These are phyloP conservation scores for Corydoras maculifer DNA, from an alignment of 2,113 vertebrate species.

Conservation along the genomic window DNA sequence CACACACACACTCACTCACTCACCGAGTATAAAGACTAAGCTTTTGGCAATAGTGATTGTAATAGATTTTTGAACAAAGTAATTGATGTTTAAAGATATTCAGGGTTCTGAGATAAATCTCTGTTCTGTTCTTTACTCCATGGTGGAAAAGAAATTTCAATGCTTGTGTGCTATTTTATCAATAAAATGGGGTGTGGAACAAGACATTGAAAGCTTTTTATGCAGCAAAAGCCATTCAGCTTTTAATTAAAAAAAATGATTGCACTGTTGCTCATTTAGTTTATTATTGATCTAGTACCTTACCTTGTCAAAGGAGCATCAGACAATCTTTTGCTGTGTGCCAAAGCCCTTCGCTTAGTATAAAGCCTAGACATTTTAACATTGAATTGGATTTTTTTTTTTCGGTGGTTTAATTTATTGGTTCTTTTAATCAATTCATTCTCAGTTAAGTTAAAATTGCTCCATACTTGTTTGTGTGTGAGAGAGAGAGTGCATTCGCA, in stretches of 20 bases:
- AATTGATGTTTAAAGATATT: no score
- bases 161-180: background rate
- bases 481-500: conserved; percentile 9
- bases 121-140: background rate
- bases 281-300: background rate
- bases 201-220: background rate
- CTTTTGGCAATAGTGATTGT: no score
- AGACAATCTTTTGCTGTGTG: background rate
- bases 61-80: no score
- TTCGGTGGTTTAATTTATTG: background rate
- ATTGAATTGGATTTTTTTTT: background rate
- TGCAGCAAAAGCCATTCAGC: background rate
- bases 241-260: conserved; percentile 2
- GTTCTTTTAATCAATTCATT: background rate
- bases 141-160: background rate
- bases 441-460: background rate
- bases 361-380: background rate
- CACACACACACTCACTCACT: no score
- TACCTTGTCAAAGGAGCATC: conserved; percentile 1
- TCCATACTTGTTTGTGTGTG: conserved; percentile 2
- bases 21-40: no score
- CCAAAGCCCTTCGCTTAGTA: background rate
- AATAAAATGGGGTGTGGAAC: background rate
- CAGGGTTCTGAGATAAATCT: no score
- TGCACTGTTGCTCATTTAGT: conserved; percentile 6